A percentile compares a stretch with the other conserved stretches of the same genome.
These are phyloP conservation scores for Hydrocynus forskahlii DNA, from an alignment of 2,797 vertebrate species.

Conservation along the genomic window DNA sequence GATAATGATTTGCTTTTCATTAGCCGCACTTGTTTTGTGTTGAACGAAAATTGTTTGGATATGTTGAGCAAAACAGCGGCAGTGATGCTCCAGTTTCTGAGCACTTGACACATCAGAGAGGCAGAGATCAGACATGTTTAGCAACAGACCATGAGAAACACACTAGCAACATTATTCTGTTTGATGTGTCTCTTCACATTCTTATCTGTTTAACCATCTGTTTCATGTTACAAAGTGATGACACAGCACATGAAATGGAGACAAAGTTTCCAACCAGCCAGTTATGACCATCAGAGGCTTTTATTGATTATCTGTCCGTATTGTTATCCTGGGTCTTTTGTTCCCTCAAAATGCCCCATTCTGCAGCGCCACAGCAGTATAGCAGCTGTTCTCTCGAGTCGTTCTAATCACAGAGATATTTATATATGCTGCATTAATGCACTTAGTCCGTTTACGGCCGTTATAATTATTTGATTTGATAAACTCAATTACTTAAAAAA, in stretches of 20 bases:
- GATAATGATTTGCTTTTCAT: conserved; percentile 39
- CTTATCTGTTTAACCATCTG: conserved; percentile 47
- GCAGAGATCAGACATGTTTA: conserved; percentile 42
- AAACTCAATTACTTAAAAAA: background rate
- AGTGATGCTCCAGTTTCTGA: conserved; percentile 27
- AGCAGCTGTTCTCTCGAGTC: conserved; percentile 33
- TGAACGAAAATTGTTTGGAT: conserved; percentile 38
- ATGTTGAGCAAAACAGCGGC: conserved; percentile 33
- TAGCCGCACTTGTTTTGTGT: conserved; percentile 37
- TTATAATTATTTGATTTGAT: background rate
- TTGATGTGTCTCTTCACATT: conserved; percentile 51
- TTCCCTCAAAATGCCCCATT: conserved; percentile 56
- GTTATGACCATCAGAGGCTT: conserved; percentile 75
- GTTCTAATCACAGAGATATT: conserved; percentile 44
- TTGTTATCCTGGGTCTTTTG: conserved; percentile 66
- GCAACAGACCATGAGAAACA: conserved; percentile 46
- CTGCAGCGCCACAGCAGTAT: conserved; percentile 30
- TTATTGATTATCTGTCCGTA: conserved; percentile 77
- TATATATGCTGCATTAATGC: conserved; percentile 35
- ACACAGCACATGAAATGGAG: conserved; percentile 67
- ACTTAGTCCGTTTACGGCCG: conserved; percentile 13
- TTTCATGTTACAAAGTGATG: conserved; percentile 62
- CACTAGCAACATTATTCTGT: conserved; percentile 37
- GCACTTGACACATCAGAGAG: conserved; percentile 42
- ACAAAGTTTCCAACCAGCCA: conserved; percentile 72